A percentile compares a stretch with the other conserved stretches of the same genome.
These are phyloP conservation scores for Platycercus adscitus DNA, from an alignment of 2,113 vertebrate species.

Conservation along the genomic window DNA sequence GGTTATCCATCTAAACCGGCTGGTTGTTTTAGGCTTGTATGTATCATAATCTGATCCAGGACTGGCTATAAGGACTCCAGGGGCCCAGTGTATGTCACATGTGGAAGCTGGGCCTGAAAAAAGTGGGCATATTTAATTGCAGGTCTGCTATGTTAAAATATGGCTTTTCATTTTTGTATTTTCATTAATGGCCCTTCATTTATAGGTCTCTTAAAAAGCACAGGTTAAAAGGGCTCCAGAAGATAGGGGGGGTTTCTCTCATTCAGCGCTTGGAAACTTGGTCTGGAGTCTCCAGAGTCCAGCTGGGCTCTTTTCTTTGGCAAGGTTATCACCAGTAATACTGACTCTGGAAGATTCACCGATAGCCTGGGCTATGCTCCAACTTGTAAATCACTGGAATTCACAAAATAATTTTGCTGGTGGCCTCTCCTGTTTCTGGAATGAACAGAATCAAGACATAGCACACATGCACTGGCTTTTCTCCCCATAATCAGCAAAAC, in stretches of 20 bases:
- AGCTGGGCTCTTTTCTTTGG: not conserved
- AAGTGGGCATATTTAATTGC: not conserved
- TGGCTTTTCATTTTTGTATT: not conserved
- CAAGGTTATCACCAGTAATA: not conserved
- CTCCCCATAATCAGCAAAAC: not conserved
- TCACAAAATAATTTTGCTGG: not conserved
- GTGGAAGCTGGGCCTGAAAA: not conserved
- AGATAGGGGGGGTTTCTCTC: not conserved
- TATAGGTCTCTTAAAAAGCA: not conserved
- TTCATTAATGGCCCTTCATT: not conserved
- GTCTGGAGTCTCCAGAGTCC: not conserved
- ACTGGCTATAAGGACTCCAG: not conserved
- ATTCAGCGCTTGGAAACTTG: not conserved
- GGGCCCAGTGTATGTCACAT: not conserved
- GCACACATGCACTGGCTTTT: not conserved
- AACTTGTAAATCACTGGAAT: slow-evolving; percentile 12
- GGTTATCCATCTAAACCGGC: slow-evolving; percentile 34
- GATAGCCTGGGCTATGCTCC: not conserved
- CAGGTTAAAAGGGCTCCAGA: not conserved
- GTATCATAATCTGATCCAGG: not conserved
- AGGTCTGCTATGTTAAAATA: not conserved
- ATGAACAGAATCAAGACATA: not conserved
- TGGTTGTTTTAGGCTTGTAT: not conserved
- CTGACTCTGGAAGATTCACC: not conserved
- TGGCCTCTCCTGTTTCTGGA: not conserved